Base-by-base conservation (phyloP, 2,797 vertebrate genomes). In the Molossus molossus region DNA sequence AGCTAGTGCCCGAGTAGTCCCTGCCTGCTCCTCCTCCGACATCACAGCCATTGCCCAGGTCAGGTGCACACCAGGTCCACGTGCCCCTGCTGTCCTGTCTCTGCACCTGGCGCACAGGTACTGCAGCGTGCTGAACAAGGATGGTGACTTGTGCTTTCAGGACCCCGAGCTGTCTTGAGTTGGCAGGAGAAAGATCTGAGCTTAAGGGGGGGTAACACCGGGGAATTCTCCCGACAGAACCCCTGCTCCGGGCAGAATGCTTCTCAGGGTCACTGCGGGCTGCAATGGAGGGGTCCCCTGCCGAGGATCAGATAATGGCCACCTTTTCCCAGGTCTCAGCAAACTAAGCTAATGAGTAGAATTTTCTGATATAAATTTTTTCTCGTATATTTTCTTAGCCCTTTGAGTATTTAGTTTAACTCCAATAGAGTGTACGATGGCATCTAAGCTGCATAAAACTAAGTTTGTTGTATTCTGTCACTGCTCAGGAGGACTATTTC, bases 31-130 rank as follows among this genome's bases (percentile, higher is more conserved):
- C 6, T n/a, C 27, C 15, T 17, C 1, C 1, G 3, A 18, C 29
- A 1, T 60, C 76, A 4, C 64, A 6, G 18, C 5, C 7, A 1
- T 9, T 2, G n/a, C 33, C 17, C 6, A 5, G 29, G 48, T 33
- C 67, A 23, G 33, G 10, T 0, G 5, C 45, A 6, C 37, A 0
- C 10, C 1, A 0, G 9, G 4, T 6, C 1, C 55, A 9, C 4
- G 0, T 0, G 20, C 45, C 45, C 27, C 27, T 18, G 40, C 75
- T 1, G 0, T 53, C 11, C 77, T 2, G 2, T 5, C 60, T 11
- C 64, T 14, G 53, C 0, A 0, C 9, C n/a, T 23, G 25, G 64
- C 23, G 6, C 29, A 1, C 10, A 0, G 48, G 5, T 7, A 2
- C 3, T 3, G 21, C 57, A 6, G 4, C 1, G 0, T 10, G 29